Evolutionary conservation across 2,113 vertebrate species (phyloP).

Genomic region (Sinocyclocheilus rhinocerous): DNA sequence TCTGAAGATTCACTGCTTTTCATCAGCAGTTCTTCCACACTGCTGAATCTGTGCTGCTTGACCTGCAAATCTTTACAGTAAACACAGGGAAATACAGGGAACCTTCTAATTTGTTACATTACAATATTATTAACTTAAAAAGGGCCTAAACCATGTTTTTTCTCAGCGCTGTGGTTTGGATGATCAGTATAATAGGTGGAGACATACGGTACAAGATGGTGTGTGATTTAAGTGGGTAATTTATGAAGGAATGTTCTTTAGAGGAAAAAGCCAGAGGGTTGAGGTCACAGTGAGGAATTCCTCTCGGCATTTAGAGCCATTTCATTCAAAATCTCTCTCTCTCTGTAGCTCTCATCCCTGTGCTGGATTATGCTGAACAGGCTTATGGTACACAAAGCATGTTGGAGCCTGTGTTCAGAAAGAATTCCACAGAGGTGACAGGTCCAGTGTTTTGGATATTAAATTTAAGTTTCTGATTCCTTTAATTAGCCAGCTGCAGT

Average conservation of each 20-base stretch:
- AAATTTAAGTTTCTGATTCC: constrained; percentile 55
- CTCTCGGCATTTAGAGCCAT: constrained; percentile 24
- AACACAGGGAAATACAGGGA: background rate
- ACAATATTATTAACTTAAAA: background rate
- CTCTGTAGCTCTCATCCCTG: background rate
- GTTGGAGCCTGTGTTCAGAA: constrained; percentile 48
- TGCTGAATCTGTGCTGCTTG: background rate
- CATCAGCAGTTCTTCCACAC: background rate
- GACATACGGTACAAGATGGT: background rate
- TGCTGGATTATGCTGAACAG: constrained; percentile 45
- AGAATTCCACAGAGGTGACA: constrained; percentile 54
- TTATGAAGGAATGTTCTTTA: constrained; percentile 25
- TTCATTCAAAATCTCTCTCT: constrained; percentile 47
- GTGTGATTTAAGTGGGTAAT: constrained; percentile 41
- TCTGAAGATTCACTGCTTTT: background rate
- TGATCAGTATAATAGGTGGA: background rate
- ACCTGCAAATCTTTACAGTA: background rate
- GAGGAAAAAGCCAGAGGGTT: constrained; percentile 33
- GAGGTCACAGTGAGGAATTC: constrained; percentile 47
- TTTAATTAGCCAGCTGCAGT: constrained; percentile 57
- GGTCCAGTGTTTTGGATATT: constrained; percentile 54
- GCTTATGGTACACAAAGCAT: constrained; percentile 34
- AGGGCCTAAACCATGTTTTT: background rate
- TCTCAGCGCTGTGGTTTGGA: background rate
- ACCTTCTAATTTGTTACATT: background rate